Evolutionary conservation across 2,113 vertebrate genomes (phyloP).

Genomic region (Pachypanchax playfairii): DNA sequence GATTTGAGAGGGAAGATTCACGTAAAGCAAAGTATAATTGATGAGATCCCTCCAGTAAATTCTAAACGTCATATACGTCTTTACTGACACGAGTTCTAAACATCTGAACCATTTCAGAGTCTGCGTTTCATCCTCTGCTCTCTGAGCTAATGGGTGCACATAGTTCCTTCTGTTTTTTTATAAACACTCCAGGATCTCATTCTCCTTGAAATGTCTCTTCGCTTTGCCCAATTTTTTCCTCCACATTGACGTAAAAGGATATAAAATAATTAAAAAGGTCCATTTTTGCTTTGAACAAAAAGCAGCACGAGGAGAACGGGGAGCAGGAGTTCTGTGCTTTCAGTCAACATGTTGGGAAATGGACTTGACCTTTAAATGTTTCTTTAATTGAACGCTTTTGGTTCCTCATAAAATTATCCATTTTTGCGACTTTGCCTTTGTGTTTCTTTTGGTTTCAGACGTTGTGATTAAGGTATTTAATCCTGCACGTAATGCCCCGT

Average conservation of each 20-base stretch:
- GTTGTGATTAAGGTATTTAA: background rate
- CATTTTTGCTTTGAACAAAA: background rate
- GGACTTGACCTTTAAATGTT: background rate
- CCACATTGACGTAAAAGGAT: background rate
- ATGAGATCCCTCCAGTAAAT: background rate
- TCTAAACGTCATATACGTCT: conserved; percentile 22
- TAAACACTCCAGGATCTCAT: conserved; percentile 11
- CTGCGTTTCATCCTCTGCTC: conserved; percentile 18
- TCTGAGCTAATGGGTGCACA: conserved; percentile 10
- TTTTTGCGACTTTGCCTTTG: background rate
- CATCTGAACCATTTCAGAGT: conserved; percentile 6
- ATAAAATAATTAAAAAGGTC: background rate
- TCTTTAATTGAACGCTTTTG: background rate
- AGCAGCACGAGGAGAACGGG: background rate
- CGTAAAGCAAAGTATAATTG: too few species aligned
- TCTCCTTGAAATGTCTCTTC: conserved; percentile 7
- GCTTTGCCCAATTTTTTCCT: background rate
- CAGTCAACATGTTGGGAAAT: background rate
- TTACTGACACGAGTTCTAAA: conserved; percentile 37
- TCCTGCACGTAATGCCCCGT: background rate
- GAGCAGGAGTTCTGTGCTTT: conserved; percentile 10
- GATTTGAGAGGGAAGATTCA: too few species aligned
- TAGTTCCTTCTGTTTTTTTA: conserved; percentile 12
- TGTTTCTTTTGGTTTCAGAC: background rate
- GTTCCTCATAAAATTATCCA: background rate